Conservation (phyloP, 2,797 vertebrate species). For the Amblyraja radiata region DNA sequence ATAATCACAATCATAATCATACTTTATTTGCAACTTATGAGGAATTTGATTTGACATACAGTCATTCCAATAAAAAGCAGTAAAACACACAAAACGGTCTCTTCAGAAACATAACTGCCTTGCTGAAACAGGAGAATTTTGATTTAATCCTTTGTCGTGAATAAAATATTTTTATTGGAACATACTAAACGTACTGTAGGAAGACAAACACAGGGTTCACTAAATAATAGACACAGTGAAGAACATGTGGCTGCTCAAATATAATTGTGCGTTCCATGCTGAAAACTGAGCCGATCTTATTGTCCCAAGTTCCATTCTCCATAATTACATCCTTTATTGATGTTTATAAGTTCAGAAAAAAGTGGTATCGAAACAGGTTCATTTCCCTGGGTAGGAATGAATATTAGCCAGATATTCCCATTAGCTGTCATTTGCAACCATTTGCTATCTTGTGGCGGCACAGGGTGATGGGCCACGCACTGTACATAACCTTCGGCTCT, state of each 20-base stretch:
- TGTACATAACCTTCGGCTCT: too few relatives aligned
- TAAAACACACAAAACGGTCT: neutral
- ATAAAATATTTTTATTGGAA: neutral
- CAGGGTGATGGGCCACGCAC: too few relatives aligned
- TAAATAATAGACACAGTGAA: neutral
- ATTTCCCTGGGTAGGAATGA: neutral
- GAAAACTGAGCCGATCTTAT: neutral
- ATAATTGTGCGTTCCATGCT: neutral
- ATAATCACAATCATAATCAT: too few relatives aligned
- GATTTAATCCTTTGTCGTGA: neutral
- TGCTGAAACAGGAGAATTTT: neutral
- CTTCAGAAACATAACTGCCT: neutral
- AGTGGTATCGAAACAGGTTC: neutral
- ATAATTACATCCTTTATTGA: neutral
- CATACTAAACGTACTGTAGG: neutral
- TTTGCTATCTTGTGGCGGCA: too few relatives aligned
- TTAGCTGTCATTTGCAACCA: too few relatives aligned
- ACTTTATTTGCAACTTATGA: too few relatives aligned
- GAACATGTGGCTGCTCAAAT: neutral
- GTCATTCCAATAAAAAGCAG: too few relatives aligned
- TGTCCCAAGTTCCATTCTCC: neutral
- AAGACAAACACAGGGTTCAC: neutral
- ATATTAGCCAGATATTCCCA: neutral
- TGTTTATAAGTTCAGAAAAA: neutral
- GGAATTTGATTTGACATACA: too few relatives aligned